Conservation (phyloP, 2,888 invertebrate genomes). For the Pyralis farinalis region DNA sequence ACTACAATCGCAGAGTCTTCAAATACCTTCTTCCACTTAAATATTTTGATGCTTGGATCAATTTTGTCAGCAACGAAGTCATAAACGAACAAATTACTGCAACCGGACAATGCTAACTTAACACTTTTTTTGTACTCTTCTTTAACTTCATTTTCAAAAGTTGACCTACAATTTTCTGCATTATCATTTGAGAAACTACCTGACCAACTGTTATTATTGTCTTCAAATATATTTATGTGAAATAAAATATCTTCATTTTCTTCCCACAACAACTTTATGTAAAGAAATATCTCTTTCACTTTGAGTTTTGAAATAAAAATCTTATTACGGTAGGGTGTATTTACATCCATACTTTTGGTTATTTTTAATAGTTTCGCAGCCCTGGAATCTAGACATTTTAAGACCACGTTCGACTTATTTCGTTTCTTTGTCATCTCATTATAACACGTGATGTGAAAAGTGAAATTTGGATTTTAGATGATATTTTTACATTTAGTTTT, state of each 20-base stretch:
- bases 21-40: slow-evolving; percentile 52
- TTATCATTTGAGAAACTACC: slow-evolving; percentile 45
- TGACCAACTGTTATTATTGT: slow-evolving; percentile 36
- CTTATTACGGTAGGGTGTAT: slow-evolving; percentile 26
- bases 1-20: slow-evolving; percentile 29
- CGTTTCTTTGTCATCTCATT: no score
- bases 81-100: slow-evolving; percentile 26
- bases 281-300: slow-evolving; percentile 31
- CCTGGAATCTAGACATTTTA: no score
- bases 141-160: slow-evolving; percentile 32
- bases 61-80: slow-evolving; percentile 26
- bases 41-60: slow-evolving; percentile 29
- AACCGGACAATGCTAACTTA: slow-evolving; percentile 28
- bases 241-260: slow-evolving; percentile 40
- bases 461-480: no score
- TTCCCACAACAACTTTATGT: slow-evolving; percentile 47
- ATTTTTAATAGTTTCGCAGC: no score
- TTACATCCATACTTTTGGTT: slow-evolving; percentile 46
- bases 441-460: no score
- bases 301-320: slow-evolving; percentile 30
- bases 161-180: slow-evolving; percentile 32
- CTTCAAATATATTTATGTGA: slow-evolving; percentile 44
- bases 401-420: no score
- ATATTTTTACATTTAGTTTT: no score
- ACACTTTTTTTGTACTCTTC: slow-evolving; percentile 41